These are phyloP conservation scores for Pangasianodon hypophthalmus DNA, from an alignment of 2,113 vertebrate genomes.

Conservation along the genomic window DNA sequence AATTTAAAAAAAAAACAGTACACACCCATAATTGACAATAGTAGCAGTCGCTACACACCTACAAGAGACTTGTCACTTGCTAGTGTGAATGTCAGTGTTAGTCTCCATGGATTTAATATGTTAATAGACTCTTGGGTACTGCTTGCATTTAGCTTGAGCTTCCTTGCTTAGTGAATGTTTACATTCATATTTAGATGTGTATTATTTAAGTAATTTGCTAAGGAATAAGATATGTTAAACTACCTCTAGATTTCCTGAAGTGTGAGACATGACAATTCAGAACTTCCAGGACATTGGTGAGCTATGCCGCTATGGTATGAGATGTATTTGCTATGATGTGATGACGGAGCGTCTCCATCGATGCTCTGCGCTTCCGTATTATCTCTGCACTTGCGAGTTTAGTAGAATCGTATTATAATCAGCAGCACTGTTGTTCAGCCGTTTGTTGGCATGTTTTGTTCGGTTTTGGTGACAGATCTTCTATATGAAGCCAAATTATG, in stretches of 20 bases:
- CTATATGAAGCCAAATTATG: background rate
- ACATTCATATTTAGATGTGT: background rate
- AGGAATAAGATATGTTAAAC: background rate
- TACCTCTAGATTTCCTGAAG: slow-evolving; percentile 30
- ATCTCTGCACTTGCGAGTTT: background rate
- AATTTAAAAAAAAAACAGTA: background rate
- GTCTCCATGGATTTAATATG: too few species aligned
- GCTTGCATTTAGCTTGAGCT: background rate
- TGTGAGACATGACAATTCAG: background rate
- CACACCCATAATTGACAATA: background rate
- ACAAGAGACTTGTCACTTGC: background rate
- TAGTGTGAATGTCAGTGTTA: background rate
- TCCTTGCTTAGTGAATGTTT: slow-evolving; percentile 18
- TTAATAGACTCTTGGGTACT: background rate
- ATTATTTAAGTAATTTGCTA: background rate
- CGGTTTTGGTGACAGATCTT: background rate
- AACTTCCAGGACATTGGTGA: background rate
- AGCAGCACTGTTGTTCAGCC: background rate
- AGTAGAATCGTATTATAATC: background rate
- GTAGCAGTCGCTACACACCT: background rate
- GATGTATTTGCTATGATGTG: background rate
- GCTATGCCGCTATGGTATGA: background rate
- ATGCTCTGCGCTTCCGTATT: background rate
- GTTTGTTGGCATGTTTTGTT: background rate
- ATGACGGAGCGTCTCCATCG: background rate